Evolutionary conservation across 2,888 invertebrate species (phyloP).

Genomic region (Megalurothrips usitatus): DNA sequence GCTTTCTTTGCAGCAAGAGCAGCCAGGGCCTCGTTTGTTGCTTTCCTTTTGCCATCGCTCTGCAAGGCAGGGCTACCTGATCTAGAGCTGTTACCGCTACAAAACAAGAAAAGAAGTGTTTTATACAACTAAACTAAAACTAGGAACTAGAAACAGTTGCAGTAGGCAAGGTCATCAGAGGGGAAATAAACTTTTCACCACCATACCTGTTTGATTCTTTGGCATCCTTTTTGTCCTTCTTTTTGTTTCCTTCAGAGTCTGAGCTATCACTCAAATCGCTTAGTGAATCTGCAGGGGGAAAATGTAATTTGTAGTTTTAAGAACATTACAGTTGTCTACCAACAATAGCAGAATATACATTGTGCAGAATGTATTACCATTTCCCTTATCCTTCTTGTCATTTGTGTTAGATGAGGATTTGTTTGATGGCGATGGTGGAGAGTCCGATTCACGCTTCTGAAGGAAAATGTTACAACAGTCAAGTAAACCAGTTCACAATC

Average conservation of each 20-base stretch:
- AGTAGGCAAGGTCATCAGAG: background rate
- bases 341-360: background rate
- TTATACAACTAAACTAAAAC: background rate
- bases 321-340: background rate
- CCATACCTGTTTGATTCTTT: constrained; percentile 45
- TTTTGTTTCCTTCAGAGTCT: constrained; percentile 65
- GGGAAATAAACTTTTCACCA: background rate
- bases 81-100: constrained; percentile 54
- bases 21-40: constrained; percentile 48
- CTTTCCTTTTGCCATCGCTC: constrained; percentile 47
- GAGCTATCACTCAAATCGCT: constrained; percentile 66
- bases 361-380: background rate
- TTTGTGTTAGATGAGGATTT: background rate
- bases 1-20: constrained; percentile 52
- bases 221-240: constrained; percentile 50
- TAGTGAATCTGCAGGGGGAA: constrained; percentile 57
- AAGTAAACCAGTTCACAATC: constrained; percentile 29
- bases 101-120: constrained; percentile 34
- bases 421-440: background rate
- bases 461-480: background rate
- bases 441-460: constrained; percentile 8
- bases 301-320: constrained; percentile 33
- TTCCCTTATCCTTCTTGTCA: constrained; percentile 7
- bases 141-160: background rate
- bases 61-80: constrained; percentile 48